Percentiles rank a stretch among this genome's conserved stretches.
These are phyloP conservation scores for Coptodon rendalli DNA, from an alignment of 2,113 vertebrate species.

Conservation along the genomic window DNA sequence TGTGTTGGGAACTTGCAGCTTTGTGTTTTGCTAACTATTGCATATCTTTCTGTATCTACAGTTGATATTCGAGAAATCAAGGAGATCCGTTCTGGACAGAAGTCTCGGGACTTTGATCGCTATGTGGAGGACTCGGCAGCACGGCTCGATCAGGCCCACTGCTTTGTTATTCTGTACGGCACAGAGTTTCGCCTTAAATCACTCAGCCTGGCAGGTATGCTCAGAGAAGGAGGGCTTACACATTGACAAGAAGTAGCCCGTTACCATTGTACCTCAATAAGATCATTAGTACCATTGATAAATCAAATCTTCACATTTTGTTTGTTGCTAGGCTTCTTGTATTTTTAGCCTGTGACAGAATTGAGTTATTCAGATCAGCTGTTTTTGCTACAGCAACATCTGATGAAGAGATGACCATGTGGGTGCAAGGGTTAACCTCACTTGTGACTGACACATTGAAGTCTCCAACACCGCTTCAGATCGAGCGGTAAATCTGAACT, in stretches of 20 bases:
- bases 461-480: slow-evolving; percentile 91
- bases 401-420: slow-evolving; percentile 96
- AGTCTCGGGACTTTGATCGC: slow-evolving; percentile 93
- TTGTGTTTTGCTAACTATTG: neutral
- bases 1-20: neutral
- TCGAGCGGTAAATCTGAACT: slow-evolving; percentile 79
- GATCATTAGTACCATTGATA: neutral
- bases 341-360: neutral
- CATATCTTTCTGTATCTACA: slow-evolving; percentile 37
- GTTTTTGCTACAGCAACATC: slow-evolving; percentile 79
- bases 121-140: slow-evolving; percentile 89
- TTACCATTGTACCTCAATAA: neutral
- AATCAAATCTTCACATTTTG: neutral
- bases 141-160: slow-evolving; percentile 82
- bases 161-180: slow-evolving; percentile 94
- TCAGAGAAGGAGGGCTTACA: neutral
- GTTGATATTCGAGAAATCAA: slow-evolving; percentile 98
- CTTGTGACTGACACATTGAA: slow-evolving; percentile 86
- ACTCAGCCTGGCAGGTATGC: slow-evolving; percentile 89
- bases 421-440: slow-evolving; percentile 95
- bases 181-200: slow-evolving; percentile 94
- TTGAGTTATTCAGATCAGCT: neutral
- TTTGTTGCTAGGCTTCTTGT: neutral
- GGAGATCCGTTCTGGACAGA: slow-evolving; percentile 90
- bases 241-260: neutral